These are phyloP conservation scores for Poecilobothrus nobilitatus DNA, from an alignment of 2,888 invertebrate genomes.

Conservation along the genomic window DNA sequence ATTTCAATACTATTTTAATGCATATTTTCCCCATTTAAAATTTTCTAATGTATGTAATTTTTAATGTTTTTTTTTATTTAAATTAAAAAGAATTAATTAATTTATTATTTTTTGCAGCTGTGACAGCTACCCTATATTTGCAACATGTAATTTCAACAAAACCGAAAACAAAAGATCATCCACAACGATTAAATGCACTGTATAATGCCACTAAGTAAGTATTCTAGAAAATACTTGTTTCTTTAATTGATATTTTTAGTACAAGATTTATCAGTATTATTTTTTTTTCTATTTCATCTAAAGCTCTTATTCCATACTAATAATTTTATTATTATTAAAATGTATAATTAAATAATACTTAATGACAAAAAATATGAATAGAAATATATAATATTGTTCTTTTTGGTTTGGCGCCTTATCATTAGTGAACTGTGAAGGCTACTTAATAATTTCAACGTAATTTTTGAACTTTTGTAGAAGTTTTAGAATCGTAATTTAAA, in stretches of 20 bases:
- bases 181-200: constrained; percentile 37
- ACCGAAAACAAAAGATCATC: constrained; percentile 35
- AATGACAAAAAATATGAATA: background rate
- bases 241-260: background rate
- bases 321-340: background rate
- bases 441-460: too few relatives aligned
- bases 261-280: background rate
- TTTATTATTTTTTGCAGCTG: constrained; percentile 29
- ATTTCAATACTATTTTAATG: too few relatives aligned
- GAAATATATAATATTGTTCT: background rate
- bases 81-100: too few relatives aligned
- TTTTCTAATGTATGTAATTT: too few relatives aligned
- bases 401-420: background rate
- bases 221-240: background rate
- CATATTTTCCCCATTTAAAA: too few relatives aligned
- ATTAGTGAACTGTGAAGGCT: background rate
- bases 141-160: constrained; percentile 40
- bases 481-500: too few relatives aligned
- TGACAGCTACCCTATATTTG: constrained; percentile 40
- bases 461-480: too few relatives aligned
- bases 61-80: too few relatives aligned
- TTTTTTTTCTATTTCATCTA: background rate
- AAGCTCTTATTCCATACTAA: background rate
- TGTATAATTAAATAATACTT: background rate
- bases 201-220: constrained; percentile 43